Evolutionary conservation across 2,888 invertebrate genomes (phyloP), one percentile per base, ranked within the genome.

Genomic region (Anarsia innoxiella): DNA sequence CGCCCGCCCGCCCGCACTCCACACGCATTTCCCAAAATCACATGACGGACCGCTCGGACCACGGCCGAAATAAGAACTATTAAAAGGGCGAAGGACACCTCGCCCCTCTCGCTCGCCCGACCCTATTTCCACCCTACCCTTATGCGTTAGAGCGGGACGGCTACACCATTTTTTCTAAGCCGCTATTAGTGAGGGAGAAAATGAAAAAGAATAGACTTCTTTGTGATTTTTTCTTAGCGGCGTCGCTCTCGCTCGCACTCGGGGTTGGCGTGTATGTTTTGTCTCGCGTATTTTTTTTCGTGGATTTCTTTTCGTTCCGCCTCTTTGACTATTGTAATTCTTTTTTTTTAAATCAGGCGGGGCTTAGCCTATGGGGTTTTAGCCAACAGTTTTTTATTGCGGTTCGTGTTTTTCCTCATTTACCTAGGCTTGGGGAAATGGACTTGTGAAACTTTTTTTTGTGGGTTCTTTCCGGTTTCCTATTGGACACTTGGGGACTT

Each of bases 191-290:
- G 62, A 75, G 80, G 82, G 83, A 83, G 83, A 82, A 83, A 82
- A 74, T 83, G 79, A 69, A 83, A 82, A 83, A 80, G 80, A 83
- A 83, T 77, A 71, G 66, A 66, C 72, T 79, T 83, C 83, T 83
- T 83, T 82, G 70, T 71, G 72, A 78, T 83, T 84, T 84, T 84
- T 82, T 78, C 79, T 80, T 77, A 68, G 58, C 66, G 57, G 56
- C 60, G 34, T 48, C 57, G 43, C 61, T 78, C 83, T 73, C 82
- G 69, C 77, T 82, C 69, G 71, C 70, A 56, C 79, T 57, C 44
- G 40, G 2, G 27, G 33, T 16, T 8, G 30, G 37, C 16, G 49
- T 51, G 56, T 76, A 53, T 50, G n/a, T 41, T 56, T 46, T 50
- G 59, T 80, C 60, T 65, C 80, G 53, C 42, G 53, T 53, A 53